Percentiles rank a stretch among this genome's conserved stretches.
Evolutionary conservation across 2,888 invertebrate genomes (phyloP).

Genomic region (Eristalis arbustorum): DNA sequence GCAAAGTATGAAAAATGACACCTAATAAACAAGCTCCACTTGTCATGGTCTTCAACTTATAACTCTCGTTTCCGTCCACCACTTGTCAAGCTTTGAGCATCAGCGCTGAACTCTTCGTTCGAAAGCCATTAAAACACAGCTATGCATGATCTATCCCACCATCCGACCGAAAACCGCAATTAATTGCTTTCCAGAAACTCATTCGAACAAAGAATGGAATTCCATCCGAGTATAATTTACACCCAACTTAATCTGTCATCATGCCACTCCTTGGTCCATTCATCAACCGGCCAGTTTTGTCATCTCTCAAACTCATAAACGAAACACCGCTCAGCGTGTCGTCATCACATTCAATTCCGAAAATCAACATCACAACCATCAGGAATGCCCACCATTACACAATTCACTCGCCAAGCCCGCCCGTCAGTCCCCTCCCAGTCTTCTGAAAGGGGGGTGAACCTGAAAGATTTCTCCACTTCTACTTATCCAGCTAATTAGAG

Average conservation of each 20-base stretch:
- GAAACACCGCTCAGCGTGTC: conserved; percentile 65
- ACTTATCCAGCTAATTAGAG: conserved; percentile 79
- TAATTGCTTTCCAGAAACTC: conserved; percentile 10
- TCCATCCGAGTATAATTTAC: conserved; percentile 62
- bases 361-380: conserved; percentile 62
- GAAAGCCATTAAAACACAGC: not conserved
- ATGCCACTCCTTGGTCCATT: conserved; percentile 63
- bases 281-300: conserved; percentile 62
- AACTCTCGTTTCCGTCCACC: not conserved
- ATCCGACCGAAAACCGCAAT: conserved; percentile 23
- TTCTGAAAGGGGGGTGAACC: not conserved
- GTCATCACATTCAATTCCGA: conserved; percentile 64
- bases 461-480: conserved; percentile 76
- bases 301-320: conserved; percentile 64
- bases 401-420: not conserved
- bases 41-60: not conserved
- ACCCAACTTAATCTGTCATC: conserved; percentile 69
- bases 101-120: not conserved
- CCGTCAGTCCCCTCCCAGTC: not conserved
- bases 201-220: conserved; percentile 43
- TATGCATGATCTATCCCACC: not conserved
- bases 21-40: not conserved
- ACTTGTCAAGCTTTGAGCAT: not conserved
- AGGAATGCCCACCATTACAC: conserved; percentile 54
- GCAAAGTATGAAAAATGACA: not conserved